These are phyloP conservation scores for Drosophila rufa DNA, from an alignment of 1,140 invertebrate genomes.

Conservation along the genomic window DNA sequence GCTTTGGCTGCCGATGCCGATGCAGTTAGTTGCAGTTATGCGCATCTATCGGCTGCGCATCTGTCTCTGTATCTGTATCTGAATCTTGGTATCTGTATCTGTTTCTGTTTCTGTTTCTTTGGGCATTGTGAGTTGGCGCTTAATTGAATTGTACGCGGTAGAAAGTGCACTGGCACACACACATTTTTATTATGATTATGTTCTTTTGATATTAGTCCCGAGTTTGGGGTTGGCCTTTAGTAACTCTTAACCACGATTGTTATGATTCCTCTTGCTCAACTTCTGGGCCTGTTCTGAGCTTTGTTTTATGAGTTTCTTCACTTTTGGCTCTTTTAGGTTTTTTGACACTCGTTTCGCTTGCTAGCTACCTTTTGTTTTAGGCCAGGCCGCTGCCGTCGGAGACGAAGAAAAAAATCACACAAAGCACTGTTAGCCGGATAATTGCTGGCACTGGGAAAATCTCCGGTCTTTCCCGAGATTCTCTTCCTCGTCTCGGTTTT, in stretches of 20 bases:
- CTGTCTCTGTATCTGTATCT: conserved; percentile 27
- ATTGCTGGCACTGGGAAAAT: conserved; percentile 42
- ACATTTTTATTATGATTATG: conserved; percentile 20
- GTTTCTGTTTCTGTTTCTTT: conserved; percentile 4
- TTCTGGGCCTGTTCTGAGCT: conserved; percentile 27
- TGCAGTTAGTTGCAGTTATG: conserved; percentile 82
- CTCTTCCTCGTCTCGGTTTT: conserved; percentile 9
- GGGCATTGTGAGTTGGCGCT: conserved; percentile 55
- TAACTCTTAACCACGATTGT: conserved; percentile 70
- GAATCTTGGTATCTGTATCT: conserved; percentile 13
- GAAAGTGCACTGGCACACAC: conserved; percentile 63
- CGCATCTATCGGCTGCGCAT: conserved; percentile 62
- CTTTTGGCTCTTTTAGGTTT: conserved; percentile 64
- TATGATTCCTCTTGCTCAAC: conserved; percentile 34
- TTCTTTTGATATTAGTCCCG: conserved; percentile 19
- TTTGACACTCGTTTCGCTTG: conserved; percentile 59
- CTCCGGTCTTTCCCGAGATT: conserved; percentile 23
- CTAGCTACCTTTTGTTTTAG: conserved; percentile 59
- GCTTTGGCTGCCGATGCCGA: conserved; percentile 24
- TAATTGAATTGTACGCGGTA: conserved; percentile 82
- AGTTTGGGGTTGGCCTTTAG: conserved; percentile 21
- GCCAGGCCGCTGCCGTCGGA: not conserved
- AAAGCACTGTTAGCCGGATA: conserved; percentile 58
- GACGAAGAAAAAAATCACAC: conserved; percentile 37
- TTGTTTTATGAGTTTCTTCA: conserved; percentile 79